Percentiles rank a stretch among this genome's conserved stretches.
Evolutionary conservation across 2,113 vertebrate species (phyloP).

Genomic region (Charadrius vociferus): DNA sequence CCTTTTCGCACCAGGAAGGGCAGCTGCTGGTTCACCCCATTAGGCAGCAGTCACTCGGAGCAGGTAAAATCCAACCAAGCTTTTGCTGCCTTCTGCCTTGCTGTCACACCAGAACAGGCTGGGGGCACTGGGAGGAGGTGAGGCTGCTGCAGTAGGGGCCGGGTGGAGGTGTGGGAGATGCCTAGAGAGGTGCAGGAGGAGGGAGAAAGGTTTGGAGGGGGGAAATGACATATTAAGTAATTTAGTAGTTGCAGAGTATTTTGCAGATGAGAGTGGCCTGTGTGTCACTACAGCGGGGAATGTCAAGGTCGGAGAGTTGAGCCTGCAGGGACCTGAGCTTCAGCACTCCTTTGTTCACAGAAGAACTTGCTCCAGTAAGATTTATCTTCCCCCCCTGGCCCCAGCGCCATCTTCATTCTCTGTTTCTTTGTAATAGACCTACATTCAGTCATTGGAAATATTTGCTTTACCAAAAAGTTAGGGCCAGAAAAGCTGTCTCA

Average conservation of each 20-base stretch:
- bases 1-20: rapidly evolving
- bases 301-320: background rate
- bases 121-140: background rate
- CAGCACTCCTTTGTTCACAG: background rate
- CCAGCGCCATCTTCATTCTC: rapidly evolving
- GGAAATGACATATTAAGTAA: background rate
- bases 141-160: too few species aligned
- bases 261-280: background rate
- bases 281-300: background rate
- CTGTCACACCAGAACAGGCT: background rate
- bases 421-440: background rate
- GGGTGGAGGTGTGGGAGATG: background rate
- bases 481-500: background rate
- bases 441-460: background rate
- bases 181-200: background rate
- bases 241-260: background rate
- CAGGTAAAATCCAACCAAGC: background rate
- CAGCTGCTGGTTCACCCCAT: rapidly evolving
- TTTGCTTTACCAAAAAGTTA: background rate
- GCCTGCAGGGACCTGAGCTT: background rate
- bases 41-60: background rate
- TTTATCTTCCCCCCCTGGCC: background rate
- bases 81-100: background rate
- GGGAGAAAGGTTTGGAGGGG: background rate
- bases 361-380: background rate